A percentile compares a stretch with the other conserved stretches of the same genome.
These are phyloP conservation scores for Vidua chalybeata DNA, from an alignment of 2,113 vertebrate genomes.

Conservation along the genomic window DNA sequence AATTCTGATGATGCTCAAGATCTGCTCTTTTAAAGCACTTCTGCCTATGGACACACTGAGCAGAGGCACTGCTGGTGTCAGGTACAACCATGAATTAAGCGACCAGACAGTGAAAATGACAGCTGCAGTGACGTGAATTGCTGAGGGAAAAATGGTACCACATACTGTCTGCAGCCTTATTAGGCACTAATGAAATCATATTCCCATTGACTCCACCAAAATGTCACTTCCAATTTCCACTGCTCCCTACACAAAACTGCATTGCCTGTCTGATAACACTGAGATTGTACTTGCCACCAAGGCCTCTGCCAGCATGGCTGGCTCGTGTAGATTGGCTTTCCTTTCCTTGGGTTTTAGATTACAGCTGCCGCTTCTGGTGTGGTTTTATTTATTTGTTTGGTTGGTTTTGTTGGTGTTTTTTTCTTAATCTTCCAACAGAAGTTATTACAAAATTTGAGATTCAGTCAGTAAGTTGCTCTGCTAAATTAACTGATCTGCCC, in stretches of 20 bases:
- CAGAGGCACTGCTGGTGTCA: conserved; percentile 33
- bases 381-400: neutral
- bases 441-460: neutral
- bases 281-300: neutral
- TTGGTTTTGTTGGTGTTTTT: neutral
- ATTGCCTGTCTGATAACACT: conserved; percentile 24
- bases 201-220: conserved; percentile 22
- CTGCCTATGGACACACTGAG: neutral
- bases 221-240: conserved; percentile 58
- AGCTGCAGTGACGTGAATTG: conserved; percentile 46
- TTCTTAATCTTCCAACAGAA: neutral
- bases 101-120: conserved; percentile 31
- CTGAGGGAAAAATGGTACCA: conserved; percentile 43
- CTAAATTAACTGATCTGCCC: neutral
- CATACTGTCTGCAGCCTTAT: conserved; percentile 41
- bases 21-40: neutral
- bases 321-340: neutral
- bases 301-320: neutral
- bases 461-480: neutral
- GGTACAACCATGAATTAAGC: conserved; percentile 17
- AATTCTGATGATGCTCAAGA: neutral
- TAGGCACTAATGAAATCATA: conserved; percentile 54
- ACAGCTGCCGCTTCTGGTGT: neutral
- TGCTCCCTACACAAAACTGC: conserved; percentile 4
- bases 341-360: neutral